Percentiles rank a stretch among this genome's conserved stretches.
phyloP scores from a whole-genome alignment of 2,888 invertebrate genomes.

The Sicus ferrugineus region DNA sequence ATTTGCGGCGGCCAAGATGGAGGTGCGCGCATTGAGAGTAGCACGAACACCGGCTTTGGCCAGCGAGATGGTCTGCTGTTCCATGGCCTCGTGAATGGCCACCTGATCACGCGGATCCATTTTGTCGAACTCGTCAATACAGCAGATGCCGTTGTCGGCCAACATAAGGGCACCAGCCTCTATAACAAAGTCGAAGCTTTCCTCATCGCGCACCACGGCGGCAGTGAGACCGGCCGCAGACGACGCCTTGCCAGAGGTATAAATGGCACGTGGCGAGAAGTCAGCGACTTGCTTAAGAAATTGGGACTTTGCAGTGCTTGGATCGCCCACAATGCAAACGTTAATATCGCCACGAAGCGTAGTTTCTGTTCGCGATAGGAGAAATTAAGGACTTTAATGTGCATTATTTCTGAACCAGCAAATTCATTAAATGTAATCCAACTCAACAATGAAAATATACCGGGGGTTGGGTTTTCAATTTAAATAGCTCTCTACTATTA shows the following conservation, averaged over 20 bases:
- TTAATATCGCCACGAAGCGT: constrained; percentile 96
- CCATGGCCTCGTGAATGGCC: constrained; percentile 99
- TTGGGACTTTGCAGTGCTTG: constrained; percentile 98
- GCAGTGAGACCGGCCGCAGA: constrained; percentile 98
- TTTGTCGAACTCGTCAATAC: constrained; percentile 99
- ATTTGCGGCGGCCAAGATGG: constrained; percentile 97
- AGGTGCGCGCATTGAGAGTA: constrained; percentile 95
- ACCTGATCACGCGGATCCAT: constrained; percentile 98
- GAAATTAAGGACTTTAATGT: too few relatives aligned
- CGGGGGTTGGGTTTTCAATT: too few relatives aligned
- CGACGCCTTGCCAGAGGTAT: constrained; percentile 98
- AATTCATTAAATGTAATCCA: too few relatives aligned
- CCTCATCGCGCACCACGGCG: constrained; percentile 96
- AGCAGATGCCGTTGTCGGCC: constrained; percentile 98
- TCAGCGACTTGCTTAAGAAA: constrained; percentile 93
- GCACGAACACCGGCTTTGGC: constrained; percentile 98
- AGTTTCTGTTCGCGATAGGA: too few relatives aligned
- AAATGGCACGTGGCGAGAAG: constrained; percentile 94
- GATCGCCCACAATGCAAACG: constrained; percentile 98
- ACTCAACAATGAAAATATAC: too few relatives aligned
- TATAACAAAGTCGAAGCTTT: constrained; percentile 97
- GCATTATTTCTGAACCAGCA: too few relatives aligned
- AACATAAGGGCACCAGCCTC: constrained; percentile 99
- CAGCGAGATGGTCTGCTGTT: constrained; percentile 98
- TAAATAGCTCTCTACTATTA: too few relatives aligned